These are phyloP conservation scores for Misgurnus mizolepis DNA, from an alignment of 2,113 vertebrate species.

Conservation along the genomic window DNA sequence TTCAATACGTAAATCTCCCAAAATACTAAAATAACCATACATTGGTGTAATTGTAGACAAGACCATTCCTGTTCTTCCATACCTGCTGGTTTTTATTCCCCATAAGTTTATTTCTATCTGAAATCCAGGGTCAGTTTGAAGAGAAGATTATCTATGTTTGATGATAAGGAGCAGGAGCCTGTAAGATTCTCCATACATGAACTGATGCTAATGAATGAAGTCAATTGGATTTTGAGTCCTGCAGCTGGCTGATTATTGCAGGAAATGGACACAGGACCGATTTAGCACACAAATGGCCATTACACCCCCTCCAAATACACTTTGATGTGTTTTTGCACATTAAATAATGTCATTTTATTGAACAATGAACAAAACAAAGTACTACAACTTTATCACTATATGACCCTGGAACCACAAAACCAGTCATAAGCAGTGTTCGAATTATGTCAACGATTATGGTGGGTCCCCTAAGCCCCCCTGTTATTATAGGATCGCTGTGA, in stretches of 20 bases:
- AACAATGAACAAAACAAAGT: not conserved
- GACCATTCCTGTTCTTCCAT: not conserved
- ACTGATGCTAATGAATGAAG: conserved; percentile 11
- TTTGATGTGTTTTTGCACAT: not conserved
- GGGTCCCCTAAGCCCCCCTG: too few relatives aligned
- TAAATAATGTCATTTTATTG: not conserved
- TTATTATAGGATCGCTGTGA: too few relatives aligned
- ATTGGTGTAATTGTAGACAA: too few relatives aligned
- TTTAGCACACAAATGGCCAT: not conserved
- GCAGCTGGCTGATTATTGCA: not conserved
- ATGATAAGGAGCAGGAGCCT: not conserved
- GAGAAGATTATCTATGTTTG: too few relatives aligned
- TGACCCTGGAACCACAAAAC: too few relatives aligned
- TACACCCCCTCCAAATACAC: not conserved
- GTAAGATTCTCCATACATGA: not conserved
- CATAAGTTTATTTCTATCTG: not conserved
- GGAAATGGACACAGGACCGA: conserved; percentile 21
- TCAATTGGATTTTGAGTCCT: conserved; percentile 10
- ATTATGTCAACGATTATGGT: too few relatives aligned
- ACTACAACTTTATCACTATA: not conserved
- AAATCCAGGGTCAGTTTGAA: too few relatives aligned
- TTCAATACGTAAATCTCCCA: too few relatives aligned
- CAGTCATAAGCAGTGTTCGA: too few relatives aligned
- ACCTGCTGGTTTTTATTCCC: not conserved
- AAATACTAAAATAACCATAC: too few relatives aligned